Base-by-base conservation (phyloP, 2,888 invertebrate genomes). In the Macrosiphum euphorbiae region DNA sequence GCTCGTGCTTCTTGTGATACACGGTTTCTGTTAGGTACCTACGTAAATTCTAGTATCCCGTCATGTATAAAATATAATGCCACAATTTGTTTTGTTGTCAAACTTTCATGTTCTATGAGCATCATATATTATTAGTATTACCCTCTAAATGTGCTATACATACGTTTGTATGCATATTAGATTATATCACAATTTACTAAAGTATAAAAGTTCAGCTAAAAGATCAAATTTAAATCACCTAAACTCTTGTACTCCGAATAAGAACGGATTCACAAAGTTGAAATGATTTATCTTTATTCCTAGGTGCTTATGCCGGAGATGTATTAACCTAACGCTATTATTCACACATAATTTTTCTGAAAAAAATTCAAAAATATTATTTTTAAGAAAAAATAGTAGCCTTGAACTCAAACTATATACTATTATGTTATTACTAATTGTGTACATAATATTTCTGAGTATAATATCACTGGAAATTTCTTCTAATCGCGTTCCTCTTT, bases 71-170 rank as follows among this genome's bases (percentile, higher is more conserved):
- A 41, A 90, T 78, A 91, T 91, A 52, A 55, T 41, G 10, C 41
- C 10, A 10, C 50, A 90, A 91, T 91, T 84, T 84, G 52, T 90
- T 84, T 52, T 58, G 41, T 61, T 58, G 58, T 89, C 88, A 89
- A 88, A 89, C 58, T 58, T 89, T 61, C 55, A 58, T 58, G 44
- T 89, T 89, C 58, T 58, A 58, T 61, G 28, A 58, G 58, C 58
- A 61, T 89, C 88, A 58, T 44, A 58, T 89, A 58, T 16, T 89
- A 44, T 44, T 26, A 58, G 88, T 24, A 47, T 89, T 47, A 78
- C 90, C 90, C 78, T 91, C 28, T 52, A 84, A 91, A 91, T 91
- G 26, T 84, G 8, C 28, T 41, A 28, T 55, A 13, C 16, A 52
- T 90, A 78, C 67, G 26, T 90, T 78, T 41, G 78, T 78, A 28